Base-by-base conservation (phyloP, 1,140 invertebrate genomes). In the Agrypnia vestita region DNA sequence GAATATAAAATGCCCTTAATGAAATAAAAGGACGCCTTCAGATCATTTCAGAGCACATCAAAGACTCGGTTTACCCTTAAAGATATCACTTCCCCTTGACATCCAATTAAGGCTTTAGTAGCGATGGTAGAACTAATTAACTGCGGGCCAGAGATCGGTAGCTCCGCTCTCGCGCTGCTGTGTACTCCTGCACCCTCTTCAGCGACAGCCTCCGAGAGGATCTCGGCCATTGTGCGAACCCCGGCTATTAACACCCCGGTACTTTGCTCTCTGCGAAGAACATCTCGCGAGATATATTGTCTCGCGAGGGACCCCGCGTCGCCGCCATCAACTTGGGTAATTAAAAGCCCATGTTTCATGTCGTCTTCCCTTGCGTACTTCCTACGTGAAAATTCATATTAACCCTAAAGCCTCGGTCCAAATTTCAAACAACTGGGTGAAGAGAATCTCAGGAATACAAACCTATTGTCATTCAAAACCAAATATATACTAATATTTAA, bases 111-210 rank as follows among this genome's bases (percentile, higher is more conserved):
- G 25, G 61, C 61, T 64, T 59, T 21, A 21, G 8, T 12, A 11
- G 17, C 55, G 55, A 64, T 43, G 61, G 13, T 25, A 17, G 61
- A 64, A 64, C 61, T 64, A 64, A 64, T 64, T 64, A 64, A 64
- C 17, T 11, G 35, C 10, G 61, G 61, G 61, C 35, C 19, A 43
- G 25, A 35, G 61, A 35, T 9, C 11, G 25, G 61, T 25, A 44
- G 19, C 61, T 59, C 55, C 17, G 15, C 9, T 21, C 53, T 59
- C 17, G 15, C 15, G 15, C 15, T 53, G 6, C 51, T 53, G 7
- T 17, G n/a, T 59, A 59, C 55, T 7, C 8, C 55, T 21, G 17
- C 4, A 19, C 55, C 21, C 55, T 21, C 15, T 15, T 8, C 55
- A 19, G 15, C 55, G 55, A 9, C 9, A 19, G 21, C 17, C 13